Evolutionary conservation across 2,797 vertebrate genomes (phyloP), one percentile per base, ranked within the genome.

Genomic region (Pygocentrus nattereri): DNA sequence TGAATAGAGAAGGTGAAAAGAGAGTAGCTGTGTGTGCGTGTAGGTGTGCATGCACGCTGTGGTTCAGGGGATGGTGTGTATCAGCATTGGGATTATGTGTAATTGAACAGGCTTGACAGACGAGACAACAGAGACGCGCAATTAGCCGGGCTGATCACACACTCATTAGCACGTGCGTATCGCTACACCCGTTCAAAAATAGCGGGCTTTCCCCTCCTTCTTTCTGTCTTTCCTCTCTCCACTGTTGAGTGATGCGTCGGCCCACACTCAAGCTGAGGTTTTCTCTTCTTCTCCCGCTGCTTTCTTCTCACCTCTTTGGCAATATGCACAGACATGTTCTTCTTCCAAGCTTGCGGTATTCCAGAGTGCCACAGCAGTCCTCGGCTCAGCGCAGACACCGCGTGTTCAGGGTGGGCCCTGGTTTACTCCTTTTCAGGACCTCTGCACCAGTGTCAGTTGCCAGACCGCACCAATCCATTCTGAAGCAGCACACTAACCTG

Each of bases 61-160:
- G 88, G 87, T 90, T 94, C 91, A 91, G 84, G 88, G 93, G 91
- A 93, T 94, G 90, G 84, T 78, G 31, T 85, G 82, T 93, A 91
- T 94, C 92, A 93, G 90, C 89, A 85, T 79, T n/a, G 34, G 91
- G 93, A 93, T 95, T 94, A 94, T 82, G 79, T 80, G 71, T 92
- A 93, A 94, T 85, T 93, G 91, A 92, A 88, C 84, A 12, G 85
- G 87, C 92, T 73, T 93, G 93, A 94, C 92, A 94, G 93, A 94
- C 85, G 89, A 84, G 91, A 93, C 92, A 93, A 93, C 91, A 86
- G 74, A 74, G 77, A 65, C 82, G 83, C 79, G 81, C 89, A 92
- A 94, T 94, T 93, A 93, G 76, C 85, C 82, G 91, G 92, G 90
- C 86, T 87, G 92, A 93, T 95, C 91, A 94, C 93, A 93, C 91